phyloP scores from a whole-genome alignment of 2,797 vertebrate species.

The Apogon hyalosoma region DNA sequence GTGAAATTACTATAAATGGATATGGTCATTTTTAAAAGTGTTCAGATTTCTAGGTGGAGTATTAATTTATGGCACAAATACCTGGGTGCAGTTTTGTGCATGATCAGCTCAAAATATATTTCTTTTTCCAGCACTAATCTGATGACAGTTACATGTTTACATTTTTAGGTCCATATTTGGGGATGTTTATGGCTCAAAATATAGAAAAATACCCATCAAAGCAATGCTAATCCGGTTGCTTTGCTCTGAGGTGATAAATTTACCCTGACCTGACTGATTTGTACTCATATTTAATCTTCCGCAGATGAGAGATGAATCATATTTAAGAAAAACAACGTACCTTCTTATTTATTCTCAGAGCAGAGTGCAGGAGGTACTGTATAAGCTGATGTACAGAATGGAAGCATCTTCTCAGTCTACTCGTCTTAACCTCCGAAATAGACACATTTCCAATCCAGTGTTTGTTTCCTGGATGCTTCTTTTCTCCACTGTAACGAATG shows the following conservation, averaged over 20 bases:
- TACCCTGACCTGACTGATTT: slow-evolving; percentile 19
- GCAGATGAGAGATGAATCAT: slow-evolving; percentile 19
- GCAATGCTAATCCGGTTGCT: slow-evolving; percentile 25
- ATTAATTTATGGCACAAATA: neutral
- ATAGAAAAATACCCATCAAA: neutral
- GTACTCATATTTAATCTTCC: slow-evolving; percentile 41
- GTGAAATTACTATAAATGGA: neutral
- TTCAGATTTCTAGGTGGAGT: neutral
- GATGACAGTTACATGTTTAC: neutral
- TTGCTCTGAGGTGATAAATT: slow-evolving; percentile 25
- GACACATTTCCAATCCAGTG: neutral
- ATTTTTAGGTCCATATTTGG: neutral
- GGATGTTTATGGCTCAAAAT: slow-evolving; percentile 23
- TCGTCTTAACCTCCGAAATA: slow-evolving; percentile 27
- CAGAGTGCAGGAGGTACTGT: neutral
- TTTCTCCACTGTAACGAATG: slow-evolving; percentile 51
- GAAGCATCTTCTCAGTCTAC: slow-evolving; percentile 14
- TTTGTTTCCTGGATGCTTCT: slow-evolving; percentile 20
- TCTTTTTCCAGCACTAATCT: neutral
- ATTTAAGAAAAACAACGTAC: slow-evolving; percentile 18
- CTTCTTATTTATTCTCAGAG: neutral
- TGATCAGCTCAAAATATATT: neutral
- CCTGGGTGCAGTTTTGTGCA: neutral
- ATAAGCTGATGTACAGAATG: neutral
- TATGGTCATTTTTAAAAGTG: neutral